Percentiles rank a stretch among this genome's conserved stretches.
Evolutionary conservation across 2,113 vertebrate genomes (phyloP).

Genomic region (Gadus macrocephalus): DNA sequence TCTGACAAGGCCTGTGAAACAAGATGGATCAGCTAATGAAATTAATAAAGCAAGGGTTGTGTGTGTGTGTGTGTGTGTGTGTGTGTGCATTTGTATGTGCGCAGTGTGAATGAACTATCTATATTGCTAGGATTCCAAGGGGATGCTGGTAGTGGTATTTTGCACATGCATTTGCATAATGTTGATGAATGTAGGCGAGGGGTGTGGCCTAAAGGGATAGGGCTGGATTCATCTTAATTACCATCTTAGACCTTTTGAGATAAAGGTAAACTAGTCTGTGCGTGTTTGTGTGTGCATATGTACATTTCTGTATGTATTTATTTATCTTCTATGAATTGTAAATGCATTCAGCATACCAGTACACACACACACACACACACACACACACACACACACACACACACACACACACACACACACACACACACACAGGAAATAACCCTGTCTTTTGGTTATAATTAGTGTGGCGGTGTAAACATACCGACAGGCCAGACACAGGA

Average conservation of each 20-base stretch:
- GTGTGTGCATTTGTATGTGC: conserved; percentile 15
- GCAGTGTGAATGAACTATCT: conserved; percentile 96
- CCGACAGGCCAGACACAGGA: conserved; percentile 5
- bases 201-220: conserved; percentile 79
- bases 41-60: conserved; percentile 99
- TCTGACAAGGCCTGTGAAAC: conserved; percentile 60
- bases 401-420: conserved; percentile 13
- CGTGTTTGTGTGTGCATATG: conserved; percentile 50
- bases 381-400: conserved; percentile 5
- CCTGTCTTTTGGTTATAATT: conserved; percentile 48
- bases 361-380: conserved; percentile 16
- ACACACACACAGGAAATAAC: conserved; percentile 32
- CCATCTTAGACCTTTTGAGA: conserved; percentile 83
- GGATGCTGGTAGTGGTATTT: conserved; percentile 79
- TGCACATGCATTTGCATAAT: conserved; percentile 91
- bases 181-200: conserved; percentile 87
- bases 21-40: conserved; percentile 86
- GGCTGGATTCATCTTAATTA: conserved; percentile 99
- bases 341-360: no score
- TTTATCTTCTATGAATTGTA: no score
- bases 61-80: conserved; percentile 68
- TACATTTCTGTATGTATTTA: not conserved
- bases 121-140: conserved; percentile 96
- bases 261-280: conserved; percentile 79
- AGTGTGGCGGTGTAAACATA: conserved; percentile 38